Base-by-base conservation (phyloP, 2,113 vertebrate species). In the Lipotes vexillifer region DNA sequence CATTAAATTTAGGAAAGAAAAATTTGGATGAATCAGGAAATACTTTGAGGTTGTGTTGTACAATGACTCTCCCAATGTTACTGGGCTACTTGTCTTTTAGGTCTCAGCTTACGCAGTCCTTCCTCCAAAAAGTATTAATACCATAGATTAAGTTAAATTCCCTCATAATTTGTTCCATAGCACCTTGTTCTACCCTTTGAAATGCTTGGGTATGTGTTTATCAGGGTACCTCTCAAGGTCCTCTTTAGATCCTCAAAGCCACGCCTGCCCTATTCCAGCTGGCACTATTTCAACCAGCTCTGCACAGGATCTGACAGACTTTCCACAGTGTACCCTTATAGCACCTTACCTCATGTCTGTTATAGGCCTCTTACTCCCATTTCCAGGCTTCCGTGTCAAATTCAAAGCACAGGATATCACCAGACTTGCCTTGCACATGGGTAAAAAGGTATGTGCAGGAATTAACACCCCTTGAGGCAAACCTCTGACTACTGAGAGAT, bases 1-100 rank as follows among this genome's bases (percentile, higher is more conserved):
- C 15, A 57, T 91, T 90, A 61, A 92, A 91, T 57, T 96, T 78
- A 83, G 46, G 25, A 77, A 80, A 75, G 41, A 17, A 74, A 82
- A 92, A 41, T 65, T 61, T 92, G 52, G 23, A 49, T 66, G 36
- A 57, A 72, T 74, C 61, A 21, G 29, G 52, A 84, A 85, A 93
- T 49, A 68, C 23, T 88, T 83, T 75, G 77, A 83, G 12, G 31
- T 83, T 90, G 69, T 91, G 20, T 68, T 55, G 14, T 33, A 68
- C 2, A 87, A 86, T 15, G 25, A 55, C 41, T 52, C 96, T 75
- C 11, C 38, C 59, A 71, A 49, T 23, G 13, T 88, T 66, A n/a
- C 2, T n/a, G 12, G 20, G 5, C 46, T 80, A 25, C 8, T 90
- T 3, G 6, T 65, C 33, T 49, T 80, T 71, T 15, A 3, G 52